Evolutionary conservation across 2,888 invertebrate species (phyloP), one percentile per base, ranked within the genome.

Genomic region (Octonoba sinensis): DNA sequence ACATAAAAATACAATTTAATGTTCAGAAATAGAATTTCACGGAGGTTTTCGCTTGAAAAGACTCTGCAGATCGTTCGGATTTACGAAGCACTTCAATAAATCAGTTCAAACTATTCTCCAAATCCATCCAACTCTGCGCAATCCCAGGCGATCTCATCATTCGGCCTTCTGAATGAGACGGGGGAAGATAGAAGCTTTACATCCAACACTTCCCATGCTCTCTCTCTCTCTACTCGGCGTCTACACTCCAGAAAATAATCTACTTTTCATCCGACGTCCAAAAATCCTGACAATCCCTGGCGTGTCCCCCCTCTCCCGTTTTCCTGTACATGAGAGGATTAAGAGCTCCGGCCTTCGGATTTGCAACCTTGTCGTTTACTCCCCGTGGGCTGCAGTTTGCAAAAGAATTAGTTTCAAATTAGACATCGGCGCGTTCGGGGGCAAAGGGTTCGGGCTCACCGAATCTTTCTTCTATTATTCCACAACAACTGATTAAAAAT

Each of bases 401-500:
- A 54, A 54, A 54, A 54, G 54, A 54, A 54, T 54, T 54, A 54
- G n/a, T 54, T 54, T 54, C 54, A 16, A 54, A 54, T 54, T 54
- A 54, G 54, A 20, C 54, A n/a, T n/a, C 54, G 11, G 16, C n/a
- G n/a, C 20, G 11, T 18, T 18, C 20, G n/a, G 54, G n/a, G 54
- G 54, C 54, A 54, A 20, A 54, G 20, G 16, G 54, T 18, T 18
- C n/a, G 54, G 11, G 51, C 18, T n/a, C 51, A 13, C 13, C 13
- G 18, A 27, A 6, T 27, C 27, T 27, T 27, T 27, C 27, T 27
- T 27, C 27, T 27, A 27, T 27, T 27, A 27, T 27, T 27, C 27
- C 27, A 6, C 1, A 11, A 11, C 36, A 36, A 36, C 36, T 36
- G 36, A 36, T 36, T 36, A 36, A 36, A 36, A 36, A 36, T 36